Evolutionary conservation across 2,797 vertebrate species (phyloP).

Genomic region (Ispidina picta): DNA sequence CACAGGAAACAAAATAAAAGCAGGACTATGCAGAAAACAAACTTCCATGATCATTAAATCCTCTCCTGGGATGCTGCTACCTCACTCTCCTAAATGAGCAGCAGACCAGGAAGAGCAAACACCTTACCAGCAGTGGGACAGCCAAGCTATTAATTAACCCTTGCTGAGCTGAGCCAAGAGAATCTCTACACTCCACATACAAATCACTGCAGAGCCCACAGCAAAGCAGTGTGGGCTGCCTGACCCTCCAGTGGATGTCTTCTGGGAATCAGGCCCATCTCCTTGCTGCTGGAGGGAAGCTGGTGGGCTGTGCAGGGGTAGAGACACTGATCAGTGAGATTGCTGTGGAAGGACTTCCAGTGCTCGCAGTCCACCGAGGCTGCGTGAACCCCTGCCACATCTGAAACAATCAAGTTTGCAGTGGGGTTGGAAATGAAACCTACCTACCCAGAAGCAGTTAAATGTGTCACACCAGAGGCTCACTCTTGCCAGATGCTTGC

Average conservation of each 20-base stretch:
- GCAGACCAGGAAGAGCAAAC: not conserved
- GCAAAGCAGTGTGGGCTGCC: not conserved
- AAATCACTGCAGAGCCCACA: not conserved
- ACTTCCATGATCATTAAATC: fast-evolving
- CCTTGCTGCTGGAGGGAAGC: not conserved
- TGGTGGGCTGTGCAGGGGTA: fast-evolving
- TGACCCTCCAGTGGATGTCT: no score
- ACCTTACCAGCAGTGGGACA: not conserved
- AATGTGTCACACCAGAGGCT: not conserved
- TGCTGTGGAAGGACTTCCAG: not conserved
- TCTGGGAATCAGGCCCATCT: not conserved
- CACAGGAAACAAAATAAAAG: not conserved
- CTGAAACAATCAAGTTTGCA: not conserved
- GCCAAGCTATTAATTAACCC: not conserved
- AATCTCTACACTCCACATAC: fast-evolving
- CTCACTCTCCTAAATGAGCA: not conserved
- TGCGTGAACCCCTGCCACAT: not conserved
- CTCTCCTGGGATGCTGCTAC: not conserved
- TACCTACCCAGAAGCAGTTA: not conserved
- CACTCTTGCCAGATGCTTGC: not conserved
- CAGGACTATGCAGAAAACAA: not conserved
- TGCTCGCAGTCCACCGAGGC: not conserved
- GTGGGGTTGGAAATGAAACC: not conserved
- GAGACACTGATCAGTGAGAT: not conserved
- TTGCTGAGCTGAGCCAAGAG: fast-evolving